Evolutionary conservation across 2,888 invertebrate genomes (phyloP).

Genomic region (Rhogogaster chlorosoma): DNA sequence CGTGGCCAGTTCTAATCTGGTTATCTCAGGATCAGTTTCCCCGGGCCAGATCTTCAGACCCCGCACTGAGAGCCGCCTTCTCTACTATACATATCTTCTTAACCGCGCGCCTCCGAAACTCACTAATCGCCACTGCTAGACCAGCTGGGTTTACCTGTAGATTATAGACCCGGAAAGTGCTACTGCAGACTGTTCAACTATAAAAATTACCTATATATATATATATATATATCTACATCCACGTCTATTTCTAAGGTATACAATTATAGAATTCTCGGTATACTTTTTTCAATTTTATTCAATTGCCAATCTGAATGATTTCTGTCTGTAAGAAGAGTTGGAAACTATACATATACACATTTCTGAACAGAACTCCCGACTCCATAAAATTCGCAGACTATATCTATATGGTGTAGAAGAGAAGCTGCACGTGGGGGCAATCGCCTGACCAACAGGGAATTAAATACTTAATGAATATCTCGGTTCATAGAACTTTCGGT

Average conservation of each 20-base stretch:
- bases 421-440: not conserved
- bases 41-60: slow-evolving; percentile 39
- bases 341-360: too few relatives aligned
- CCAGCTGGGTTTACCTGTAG: slow-evolving; percentile 34
- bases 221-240: not conserved
- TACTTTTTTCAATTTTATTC: too few relatives aligned
- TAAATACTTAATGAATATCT: not conserved
- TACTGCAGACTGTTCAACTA: slow-evolving; percentile 1
- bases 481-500: not conserved
- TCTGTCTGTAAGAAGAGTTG: too few relatives aligned
- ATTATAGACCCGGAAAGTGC: slow-evolving; percentile 21
- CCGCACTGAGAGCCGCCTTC: slow-evolving; percentile 37
- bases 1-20: slow-evolving; percentile 68
- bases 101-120: slow-evolving; percentile 36
- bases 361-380: too few relatives aligned
- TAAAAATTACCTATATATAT: not conserved
- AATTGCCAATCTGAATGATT: too few relatives aligned
- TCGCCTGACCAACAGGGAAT: not conserved
- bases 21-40: slow-evolving; percentile 62
- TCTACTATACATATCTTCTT: not conserved
- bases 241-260: not conserved
- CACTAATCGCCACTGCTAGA: slow-evolving; percentile 34
- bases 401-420: not conserved
- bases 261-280: too few relatives aligned
- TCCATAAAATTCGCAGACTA: too few relatives aligned